phyloP scores from a whole-genome alignment of 2,888 invertebrate species.

The Phortica okadai region DNA sequence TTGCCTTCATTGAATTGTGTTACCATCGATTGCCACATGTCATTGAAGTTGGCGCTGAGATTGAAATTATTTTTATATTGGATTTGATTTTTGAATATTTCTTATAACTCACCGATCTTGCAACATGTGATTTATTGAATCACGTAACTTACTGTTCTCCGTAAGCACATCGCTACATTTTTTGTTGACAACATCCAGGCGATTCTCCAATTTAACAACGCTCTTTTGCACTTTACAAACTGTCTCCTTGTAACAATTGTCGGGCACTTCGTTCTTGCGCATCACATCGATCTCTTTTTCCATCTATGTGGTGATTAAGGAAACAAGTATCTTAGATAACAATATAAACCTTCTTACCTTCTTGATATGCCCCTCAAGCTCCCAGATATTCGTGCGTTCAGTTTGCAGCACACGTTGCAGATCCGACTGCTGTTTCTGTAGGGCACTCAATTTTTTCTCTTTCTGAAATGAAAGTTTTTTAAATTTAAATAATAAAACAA shows the following conservation, averaged over 20 bases:
- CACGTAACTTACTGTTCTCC: constrained; percentile 84
- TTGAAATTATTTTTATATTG: not conserved
- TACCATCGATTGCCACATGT: constrained; percentile 86
- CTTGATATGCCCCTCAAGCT: constrained; percentile 78
- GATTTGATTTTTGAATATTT: no score
- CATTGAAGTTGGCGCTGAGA: constrained; percentile 86
- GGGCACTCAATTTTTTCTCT: constrained; percentile 60
- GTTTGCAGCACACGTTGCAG: constrained; percentile 63
- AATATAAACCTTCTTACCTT: constrained; percentile 57
- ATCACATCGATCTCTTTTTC: constrained; percentile 74
- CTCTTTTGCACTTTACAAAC: constrained; percentile 76
- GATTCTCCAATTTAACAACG: constrained; percentile 84
- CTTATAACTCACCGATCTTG: constrained; percentile 86
- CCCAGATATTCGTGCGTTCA: constrained; percentile 74
- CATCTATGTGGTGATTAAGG: constrained; percentile 53
- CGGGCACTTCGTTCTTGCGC: constrained; percentile 77
- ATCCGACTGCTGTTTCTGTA: constrained; percentile 66
- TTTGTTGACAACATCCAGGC: constrained; percentile 85
- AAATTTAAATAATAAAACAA: no score
- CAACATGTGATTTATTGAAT: constrained; percentile 88
- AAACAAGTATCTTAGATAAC: not conserved
- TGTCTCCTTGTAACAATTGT: constrained; percentile 77
- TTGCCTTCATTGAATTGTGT: constrained; percentile 87
- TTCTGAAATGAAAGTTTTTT: constrained; percentile 47
- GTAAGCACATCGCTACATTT: constrained; percentile 86